Evolutionary conservation across 2,888 invertebrate species (phyloP), one percentile per base, ranked within the genome.

Genomic region (Acanthosoma haemorrhoidale): DNA sequence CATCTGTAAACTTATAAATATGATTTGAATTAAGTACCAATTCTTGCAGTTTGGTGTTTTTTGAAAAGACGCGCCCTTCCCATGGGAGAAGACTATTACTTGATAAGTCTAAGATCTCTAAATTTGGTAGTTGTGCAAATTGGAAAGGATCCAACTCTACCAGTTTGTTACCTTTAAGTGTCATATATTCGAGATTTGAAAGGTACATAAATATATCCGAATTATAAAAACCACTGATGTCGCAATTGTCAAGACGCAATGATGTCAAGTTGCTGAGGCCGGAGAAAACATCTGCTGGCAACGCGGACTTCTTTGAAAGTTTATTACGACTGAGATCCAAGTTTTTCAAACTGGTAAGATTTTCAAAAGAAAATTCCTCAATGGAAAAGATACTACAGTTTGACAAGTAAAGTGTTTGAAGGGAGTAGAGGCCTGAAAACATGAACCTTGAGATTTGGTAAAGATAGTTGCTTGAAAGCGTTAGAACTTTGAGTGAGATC

Each of bases 31-130:
- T 80, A n/a, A 84, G 75, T 57, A 80, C 79, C 2, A 86, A 70
- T 34, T 76, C 79, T 11, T 75, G 75, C 3, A 85, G 80, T 11
- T 79, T 79, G 0, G 80, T 78, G 57, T 84, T 84, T 0, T 81
- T 78, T 0, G 77, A 71, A 74, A 86, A 85, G 64, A 86, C 72
- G 1, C 82, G 80, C 32, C 79, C 78, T 78, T 83, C 81, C 86
- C 86, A 86, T 0, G 83, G 78, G 69, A 82, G 78, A 4, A 86
- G 74, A 75, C 81, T 81, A 74, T 86, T 86, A 72, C 78, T 84
- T 2, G 83, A 82, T 51, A 87, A 76, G 75, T 85, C 84, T 8
- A 86, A 77, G 70, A 82, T 79, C 75, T 78, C 78, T 4, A 86
- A 74, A 43, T 82, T 79, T 21, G 78, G 80, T 78, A 83, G 82